Conservation (phyloP, 2,888 invertebrate genomes). For the Trachelus tabidus region DNA sequence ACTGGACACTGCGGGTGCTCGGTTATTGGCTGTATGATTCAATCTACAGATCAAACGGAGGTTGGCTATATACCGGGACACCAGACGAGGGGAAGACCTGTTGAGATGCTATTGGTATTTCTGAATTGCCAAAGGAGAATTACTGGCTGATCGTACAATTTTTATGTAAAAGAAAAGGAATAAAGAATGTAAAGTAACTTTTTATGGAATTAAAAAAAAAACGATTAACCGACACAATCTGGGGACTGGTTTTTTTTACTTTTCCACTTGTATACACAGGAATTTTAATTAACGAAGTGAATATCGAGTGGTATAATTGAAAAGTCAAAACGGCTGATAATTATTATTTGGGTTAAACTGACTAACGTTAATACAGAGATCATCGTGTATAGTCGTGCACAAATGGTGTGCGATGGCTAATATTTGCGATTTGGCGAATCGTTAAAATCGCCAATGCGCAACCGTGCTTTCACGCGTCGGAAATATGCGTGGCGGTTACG, state of each 20-base stretch:
- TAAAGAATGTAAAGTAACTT: too few relatives aligned
- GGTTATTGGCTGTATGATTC: slow-evolving; percentile 53
- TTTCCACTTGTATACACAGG: not conserved
- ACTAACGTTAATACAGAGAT: not conserved
- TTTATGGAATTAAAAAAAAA: not conserved
- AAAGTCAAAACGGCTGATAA: not conserved
- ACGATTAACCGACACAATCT: not conserved
- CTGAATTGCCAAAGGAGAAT: slow-evolving; percentile 25
- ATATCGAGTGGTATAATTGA: not conserved
- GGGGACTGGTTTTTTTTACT: not conserved
- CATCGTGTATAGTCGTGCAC: not conserved
- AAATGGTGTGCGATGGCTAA: not conserved
- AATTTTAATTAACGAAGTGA: not conserved
- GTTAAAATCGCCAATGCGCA: not conserved
- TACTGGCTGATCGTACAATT: not conserved
- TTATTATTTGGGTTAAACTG: not conserved
- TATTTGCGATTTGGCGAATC: not conserved
- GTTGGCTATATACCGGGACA: not conserved
- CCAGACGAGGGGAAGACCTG: slow-evolving; percentile 22
- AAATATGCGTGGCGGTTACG: not conserved
- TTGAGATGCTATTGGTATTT: slow-evolving; percentile 19
- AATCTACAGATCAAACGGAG: slow-evolving; percentile 50
- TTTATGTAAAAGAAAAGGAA: not conserved
- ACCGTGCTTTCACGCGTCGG: not conserved
- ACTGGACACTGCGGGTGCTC: slow-evolving; percentile 37